These are phyloP conservation scores for Saguinus imperator DNA, from an alignment of 2,113 vertebrate genomes.

Conservation along the genomic window DNA sequence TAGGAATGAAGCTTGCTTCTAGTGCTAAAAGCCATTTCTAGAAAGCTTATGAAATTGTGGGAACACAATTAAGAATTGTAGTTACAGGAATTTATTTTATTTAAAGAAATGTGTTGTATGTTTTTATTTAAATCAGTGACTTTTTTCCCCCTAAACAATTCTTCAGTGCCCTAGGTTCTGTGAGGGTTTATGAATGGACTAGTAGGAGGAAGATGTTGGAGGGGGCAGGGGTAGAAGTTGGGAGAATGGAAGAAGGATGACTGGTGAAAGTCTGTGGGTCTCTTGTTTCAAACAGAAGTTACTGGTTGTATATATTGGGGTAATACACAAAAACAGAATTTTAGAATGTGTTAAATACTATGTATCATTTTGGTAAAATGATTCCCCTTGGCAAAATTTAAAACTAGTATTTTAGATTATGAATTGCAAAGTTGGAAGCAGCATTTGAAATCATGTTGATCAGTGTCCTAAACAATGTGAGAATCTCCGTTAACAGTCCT, in stretches of 20 bases:
- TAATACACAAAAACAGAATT: not conserved
- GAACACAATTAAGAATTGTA: not conserved
- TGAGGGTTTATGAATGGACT: not conserved
- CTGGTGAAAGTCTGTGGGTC: not conserved
- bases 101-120: not conserved
- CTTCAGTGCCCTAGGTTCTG: not conserved
- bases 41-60: not conserved
- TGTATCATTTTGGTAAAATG: not conserved
- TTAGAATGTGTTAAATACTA: not conserved
- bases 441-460: not conserved
- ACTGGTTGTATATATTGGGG: not conserved
- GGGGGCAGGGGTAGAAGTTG: no score
- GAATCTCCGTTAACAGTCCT: not conserved
- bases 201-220: not conserved
- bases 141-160: not conserved
- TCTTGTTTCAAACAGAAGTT: not conserved
- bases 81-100: not conserved
- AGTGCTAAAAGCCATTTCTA: not conserved
- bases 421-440: not conserved
- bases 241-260: not conserved
- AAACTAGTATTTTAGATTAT: not conserved
- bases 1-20: not conserved
- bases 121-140: conserved; percentile 33
- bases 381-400: conserved; percentile 32
- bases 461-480: not conserved